Percentiles rank a stretch among this genome's conserved stretches.
Conservation (phyloP, 1,140 invertebrate genomes). For the Trichomalopsis sarcophagae region DNA sequence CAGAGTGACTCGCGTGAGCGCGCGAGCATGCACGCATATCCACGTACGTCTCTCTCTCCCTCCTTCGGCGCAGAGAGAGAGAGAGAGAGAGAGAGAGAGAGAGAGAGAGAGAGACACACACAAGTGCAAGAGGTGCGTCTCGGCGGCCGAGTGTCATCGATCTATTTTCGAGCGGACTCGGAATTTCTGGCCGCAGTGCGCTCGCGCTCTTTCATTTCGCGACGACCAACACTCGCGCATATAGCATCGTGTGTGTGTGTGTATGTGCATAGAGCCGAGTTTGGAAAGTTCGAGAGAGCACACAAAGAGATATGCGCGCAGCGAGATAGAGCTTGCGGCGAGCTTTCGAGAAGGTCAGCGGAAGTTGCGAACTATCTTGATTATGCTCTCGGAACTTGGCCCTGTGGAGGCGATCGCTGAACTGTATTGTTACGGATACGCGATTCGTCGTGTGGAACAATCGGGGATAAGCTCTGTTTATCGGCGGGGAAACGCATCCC, state of each 20-base stretch:
- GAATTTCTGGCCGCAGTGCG: conserved; percentile 46
- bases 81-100: background rate
- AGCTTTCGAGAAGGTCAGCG: background rate
- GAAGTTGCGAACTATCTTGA: background rate
- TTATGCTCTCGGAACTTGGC: background rate
- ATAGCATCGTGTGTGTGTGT: background rate
- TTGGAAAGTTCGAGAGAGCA: conserved; percentile 14
- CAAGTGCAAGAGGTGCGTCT: background rate
- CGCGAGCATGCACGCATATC: conserved; percentile 36
- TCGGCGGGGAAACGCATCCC: background rate
- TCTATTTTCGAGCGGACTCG: conserved; percentile 48
- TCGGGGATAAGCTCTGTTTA: background rate
- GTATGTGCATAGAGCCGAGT: background rate
- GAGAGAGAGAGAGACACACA: background rate
- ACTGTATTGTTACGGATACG: too few species aligned
- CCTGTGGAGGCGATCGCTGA: too few species aligned
- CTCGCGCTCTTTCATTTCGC: conserved; percentile 12
- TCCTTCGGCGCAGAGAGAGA: background rate
- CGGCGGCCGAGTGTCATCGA: conserved; percentile 44
- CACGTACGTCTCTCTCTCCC: background rate
- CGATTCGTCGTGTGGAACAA: too few species aligned
- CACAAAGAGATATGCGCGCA: too few species aligned
- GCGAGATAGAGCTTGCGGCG: background rate
- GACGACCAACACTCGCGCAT: background rate
- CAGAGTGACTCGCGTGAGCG: conserved; percentile 45